Conservation (phyloP, 2,888 invertebrate genomes). For the Diarsia mendica region DNA sequence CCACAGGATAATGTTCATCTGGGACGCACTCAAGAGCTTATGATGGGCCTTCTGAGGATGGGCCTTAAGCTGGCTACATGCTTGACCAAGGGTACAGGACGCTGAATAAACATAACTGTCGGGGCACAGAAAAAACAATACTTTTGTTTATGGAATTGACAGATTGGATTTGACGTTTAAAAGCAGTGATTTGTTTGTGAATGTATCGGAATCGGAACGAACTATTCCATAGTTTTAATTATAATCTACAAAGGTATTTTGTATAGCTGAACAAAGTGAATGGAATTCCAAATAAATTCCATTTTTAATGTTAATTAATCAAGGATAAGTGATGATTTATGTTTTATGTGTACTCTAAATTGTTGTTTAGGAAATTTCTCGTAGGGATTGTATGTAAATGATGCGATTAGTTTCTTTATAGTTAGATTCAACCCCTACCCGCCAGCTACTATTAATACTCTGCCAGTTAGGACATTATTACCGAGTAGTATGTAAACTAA, state of each 20-base stretch:
- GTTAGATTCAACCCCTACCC: constrained; percentile 45
- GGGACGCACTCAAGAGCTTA: constrained; percentile 71
- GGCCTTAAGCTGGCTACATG: constrained; percentile 63
- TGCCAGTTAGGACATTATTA: constrained; percentile 48
- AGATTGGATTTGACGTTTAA: constrained; percentile 54
- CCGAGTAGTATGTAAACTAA: constrained; percentile 47
- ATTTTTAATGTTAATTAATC: constrained; percentile 38
- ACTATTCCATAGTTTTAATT: constrained; percentile 53
- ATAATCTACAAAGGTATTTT: constrained; percentile 30
- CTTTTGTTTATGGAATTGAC: constrained; percentile 55
- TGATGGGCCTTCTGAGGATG: constrained; percentile 69
- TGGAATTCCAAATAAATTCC: constrained; percentile 47
- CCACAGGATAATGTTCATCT: constrained; percentile 68
- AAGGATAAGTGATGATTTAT: constrained; percentile 29
- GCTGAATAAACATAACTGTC: constrained; percentile 32
- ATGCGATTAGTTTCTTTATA: constrained; percentile 17
- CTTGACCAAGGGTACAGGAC: constrained; percentile 55
- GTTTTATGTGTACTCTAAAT: constrained; percentile 34
- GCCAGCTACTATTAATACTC: constrained; percentile 57
- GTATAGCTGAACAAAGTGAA: constrained; percentile 18
- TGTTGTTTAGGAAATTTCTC: constrained; percentile 20
- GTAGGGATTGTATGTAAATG: constrained; percentile 37
- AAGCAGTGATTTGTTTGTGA: constrained; percentile 60
- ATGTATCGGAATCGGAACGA: constrained; percentile 56
- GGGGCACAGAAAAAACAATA: constrained; percentile 20